Base-by-base conservation (phyloP, 2,888 invertebrate species). In the Blastobasis lacticolella region DNA sequence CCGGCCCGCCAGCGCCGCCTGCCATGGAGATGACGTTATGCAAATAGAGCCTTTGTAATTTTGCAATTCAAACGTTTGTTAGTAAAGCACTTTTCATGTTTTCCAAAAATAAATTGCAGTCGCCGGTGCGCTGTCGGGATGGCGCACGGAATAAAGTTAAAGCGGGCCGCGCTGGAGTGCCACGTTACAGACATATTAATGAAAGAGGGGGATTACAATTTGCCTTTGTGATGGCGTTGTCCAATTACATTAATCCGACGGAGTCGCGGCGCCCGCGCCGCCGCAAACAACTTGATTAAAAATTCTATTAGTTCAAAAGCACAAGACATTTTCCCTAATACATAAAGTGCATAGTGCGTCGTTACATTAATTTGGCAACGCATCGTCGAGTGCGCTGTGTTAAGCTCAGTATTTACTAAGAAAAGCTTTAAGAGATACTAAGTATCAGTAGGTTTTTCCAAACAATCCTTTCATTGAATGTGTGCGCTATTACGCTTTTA, bases 221-320 rank as follows among this genome's bases (percentile, higher is more conserved):
- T 87, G 86, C 87, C 78, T 87, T 87, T 87, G 86, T 87, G 84
- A 86, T 75, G 78, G 76, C 82, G 78, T 78, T 77, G 80, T 84
- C 83, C 83, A 86, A 87, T 88, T 86, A 85, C 86, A 88, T 88
- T 87, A 87, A 85, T 85, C 83, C 79, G 82, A 79, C 78, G 81
- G 69, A 71, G 75, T 76, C 73, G 77, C 69, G 76, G 73, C 69
- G 72, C 60, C 70, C 71, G 71, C 76, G 75, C 71, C 75, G 73
- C 75, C 82, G 73, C 83, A 78, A 81, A 73, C 79, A 78, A 85
- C 84, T 81, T 87, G 85, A 87, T 87, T 87, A 86, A 88, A 87
- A 85, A 87, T 85, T 85, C 86, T 87, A 87, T 87, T 88, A 86
- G 84, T 85, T 82, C 76, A 84, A 87, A 86, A 79, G 80, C 80